phyloP scores from a whole-genome alignment of 2,888 invertebrate genomes.

The Scelioninae gen. 2 region DNA sequence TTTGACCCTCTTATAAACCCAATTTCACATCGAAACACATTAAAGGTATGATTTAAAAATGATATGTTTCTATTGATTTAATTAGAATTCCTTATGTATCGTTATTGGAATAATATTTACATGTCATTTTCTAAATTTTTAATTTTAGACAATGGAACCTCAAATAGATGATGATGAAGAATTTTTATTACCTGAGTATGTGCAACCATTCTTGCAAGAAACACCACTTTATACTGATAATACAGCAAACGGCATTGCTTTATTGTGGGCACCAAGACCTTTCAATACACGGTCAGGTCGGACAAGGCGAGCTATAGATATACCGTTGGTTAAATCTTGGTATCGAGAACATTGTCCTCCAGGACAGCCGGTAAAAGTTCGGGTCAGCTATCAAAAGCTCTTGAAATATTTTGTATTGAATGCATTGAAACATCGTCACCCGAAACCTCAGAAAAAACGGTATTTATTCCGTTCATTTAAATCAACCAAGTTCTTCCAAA shows the following conservation, averaged over 20 bases:
- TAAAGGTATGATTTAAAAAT: constrained; percentile 78
- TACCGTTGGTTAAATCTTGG: constrained; percentile 98
- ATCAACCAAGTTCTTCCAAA: constrained; percentile 99
- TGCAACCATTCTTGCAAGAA: constrained; percentile 95
- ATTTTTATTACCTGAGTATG: constrained; percentile 91
- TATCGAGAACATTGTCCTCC: constrained; percentile 96
- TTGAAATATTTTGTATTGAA: constrained; percentile 99
- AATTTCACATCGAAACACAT: constrained; percentile 94
- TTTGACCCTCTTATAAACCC: constrained; percentile 99
- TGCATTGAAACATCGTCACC: constrained; percentile 96
- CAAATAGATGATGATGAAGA: constrained; percentile 96
- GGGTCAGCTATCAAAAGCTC: constrained; percentile 99
- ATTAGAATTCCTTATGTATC: constrained; percentile 24
- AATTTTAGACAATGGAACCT: constrained; percentile 83
- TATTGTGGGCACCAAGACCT: constrained; percentile 98
- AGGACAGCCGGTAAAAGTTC: constrained; percentile 98
- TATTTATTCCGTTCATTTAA: constrained; percentile 99
- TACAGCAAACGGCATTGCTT: constrained; percentile 97
- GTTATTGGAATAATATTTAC: too few species aligned
- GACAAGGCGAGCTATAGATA: constrained; percentile 94
- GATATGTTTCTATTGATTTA: constrained; percentile 3
- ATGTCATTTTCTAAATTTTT: not conserved
- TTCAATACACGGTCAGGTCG: constrained; percentile 97
- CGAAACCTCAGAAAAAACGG: constrained; percentile 98
- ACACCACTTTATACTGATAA: constrained; percentile 98